These are phyloP conservation scores for Clanis bilineata DNA, from an alignment of 2,888 invertebrate species.

Conservation along the genomic window DNA sequence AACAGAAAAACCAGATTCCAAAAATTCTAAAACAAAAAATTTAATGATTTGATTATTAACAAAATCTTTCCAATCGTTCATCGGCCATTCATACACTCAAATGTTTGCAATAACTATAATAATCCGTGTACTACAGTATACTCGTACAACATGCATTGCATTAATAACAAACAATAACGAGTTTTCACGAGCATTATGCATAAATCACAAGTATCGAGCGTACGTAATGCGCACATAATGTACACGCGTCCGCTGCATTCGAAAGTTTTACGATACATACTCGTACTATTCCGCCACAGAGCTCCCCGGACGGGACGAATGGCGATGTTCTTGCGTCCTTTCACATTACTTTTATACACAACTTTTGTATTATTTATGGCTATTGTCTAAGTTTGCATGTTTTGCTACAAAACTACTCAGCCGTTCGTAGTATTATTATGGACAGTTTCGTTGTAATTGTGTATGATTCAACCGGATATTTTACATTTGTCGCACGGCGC, in stretches of 20 bases:
- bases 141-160: background rate
- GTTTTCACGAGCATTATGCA: conserved; percentile 11
- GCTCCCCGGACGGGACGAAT: background rate
- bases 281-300: background rate
- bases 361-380: background rate
- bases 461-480: background rate
- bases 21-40: too few relatives aligned
- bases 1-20: too few relatives aligned
- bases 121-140: background rate
- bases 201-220: conserved; percentile 8
- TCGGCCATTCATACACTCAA: background rate
- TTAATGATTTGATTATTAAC: too few relatives aligned
- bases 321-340: background rate
- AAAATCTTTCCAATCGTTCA: background rate
- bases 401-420: background rate
- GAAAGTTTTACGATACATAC: conserved; percentile 4
- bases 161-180: conserved; percentile 8
- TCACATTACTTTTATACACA: background rate
- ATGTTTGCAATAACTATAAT: background rate
- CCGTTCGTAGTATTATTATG: background rate
- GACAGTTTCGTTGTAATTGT: background rate
- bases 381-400: conserved; percentile 1
- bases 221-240: conserved; percentile 12
- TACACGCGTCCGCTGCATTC: conserved; percentile 3
- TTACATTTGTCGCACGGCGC: background rate